These are phyloP conservation scores for Daboia siamensis DNA, from an alignment of 2,113 vertebrate species.

Conservation along the genomic window DNA sequence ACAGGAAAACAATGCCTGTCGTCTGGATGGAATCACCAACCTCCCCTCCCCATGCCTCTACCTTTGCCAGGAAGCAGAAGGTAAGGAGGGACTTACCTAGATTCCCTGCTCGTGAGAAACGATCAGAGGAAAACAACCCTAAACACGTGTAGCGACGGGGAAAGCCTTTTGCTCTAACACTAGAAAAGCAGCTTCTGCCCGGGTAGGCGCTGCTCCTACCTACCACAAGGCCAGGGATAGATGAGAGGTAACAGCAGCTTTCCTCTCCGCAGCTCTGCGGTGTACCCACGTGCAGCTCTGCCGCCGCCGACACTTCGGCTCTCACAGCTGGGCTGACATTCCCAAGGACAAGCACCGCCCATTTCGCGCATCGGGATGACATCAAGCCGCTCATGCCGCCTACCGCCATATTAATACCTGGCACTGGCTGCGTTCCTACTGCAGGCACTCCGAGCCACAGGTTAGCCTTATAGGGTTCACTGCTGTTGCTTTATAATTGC, in stretches of 20 bases:
- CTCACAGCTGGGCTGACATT: neutral
- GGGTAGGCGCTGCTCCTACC: neutral
- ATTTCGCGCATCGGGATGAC: neutral
- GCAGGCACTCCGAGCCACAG: neutral
- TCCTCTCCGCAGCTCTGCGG: neutral
- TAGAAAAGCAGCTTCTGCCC: neutral
- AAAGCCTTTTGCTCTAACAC: neutral
- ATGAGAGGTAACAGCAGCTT: neutral
- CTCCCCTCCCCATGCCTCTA: neutral
- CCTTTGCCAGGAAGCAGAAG: neutral
- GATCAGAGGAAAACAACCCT: neutral
- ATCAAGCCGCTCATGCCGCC: neutral
- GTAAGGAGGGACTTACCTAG: neutral
- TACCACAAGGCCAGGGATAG: neutral
- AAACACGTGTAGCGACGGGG: neutral
- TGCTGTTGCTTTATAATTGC: neutral
- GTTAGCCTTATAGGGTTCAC: neutral
- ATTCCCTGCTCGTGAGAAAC: neutral
- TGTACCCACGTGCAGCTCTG: neutral
- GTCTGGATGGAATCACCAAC: neutral
- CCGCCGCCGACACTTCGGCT: neutral
- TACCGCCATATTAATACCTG: neutral
- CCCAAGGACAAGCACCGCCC: neutral
- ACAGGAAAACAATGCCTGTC: neutral
- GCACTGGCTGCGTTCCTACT: neutral